A percentile compares a stretch with the other conserved stretches of the same genome.
phyloP scores from a whole-genome alignment of 2,113 vertebrate genomes.

The Tympanuchus pallidicinctus region DNA sequence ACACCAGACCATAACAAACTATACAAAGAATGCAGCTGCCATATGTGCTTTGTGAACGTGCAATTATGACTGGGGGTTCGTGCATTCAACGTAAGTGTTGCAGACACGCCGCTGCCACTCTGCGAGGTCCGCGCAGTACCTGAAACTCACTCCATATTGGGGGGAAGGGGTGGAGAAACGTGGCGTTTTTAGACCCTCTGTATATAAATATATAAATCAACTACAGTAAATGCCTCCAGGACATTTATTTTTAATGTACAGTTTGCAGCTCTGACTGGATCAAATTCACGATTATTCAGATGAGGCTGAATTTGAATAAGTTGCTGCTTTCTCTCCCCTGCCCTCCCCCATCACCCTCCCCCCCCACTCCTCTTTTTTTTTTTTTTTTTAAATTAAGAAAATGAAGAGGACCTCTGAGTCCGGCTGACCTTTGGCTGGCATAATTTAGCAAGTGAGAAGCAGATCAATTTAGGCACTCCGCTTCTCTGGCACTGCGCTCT shows the following conservation, averaged over 20 bases:
- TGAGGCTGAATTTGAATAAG: constrained; percentile 51
- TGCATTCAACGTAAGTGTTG: background rate
- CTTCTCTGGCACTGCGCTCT: constrained; percentile 19
- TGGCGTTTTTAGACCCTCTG: background rate
- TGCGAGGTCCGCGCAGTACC: constrained; percentile 12
- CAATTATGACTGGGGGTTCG: constrained; percentile 37
- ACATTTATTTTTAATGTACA: constrained; percentile 63
- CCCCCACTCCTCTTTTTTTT: background rate
- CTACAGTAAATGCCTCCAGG: constrained; percentile 41
- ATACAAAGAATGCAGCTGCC: constrained; percentile 42
- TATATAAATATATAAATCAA: background rate
- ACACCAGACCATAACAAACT: constrained; percentile 47
- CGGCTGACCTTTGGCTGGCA: constrained; percentile 78
- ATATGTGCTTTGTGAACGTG: constrained; percentile 27
- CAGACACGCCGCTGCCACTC: background rate
- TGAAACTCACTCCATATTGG: constrained; percentile 27
- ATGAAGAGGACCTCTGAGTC: constrained; percentile 52
- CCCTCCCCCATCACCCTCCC: background rate
- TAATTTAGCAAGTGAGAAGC: constrained; percentile 60
- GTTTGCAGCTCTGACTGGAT: constrained; percentile 52
- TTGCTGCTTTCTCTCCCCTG: constrained; percentile 14
- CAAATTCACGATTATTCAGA: constrained; percentile 67
- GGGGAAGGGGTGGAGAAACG: background rate
- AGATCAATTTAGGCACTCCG: constrained; percentile 69
- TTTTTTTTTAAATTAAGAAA: constrained; percentile 50